Conservation (phyloP, 2,113 vertebrate genomes). For the Leptobrachium ailaonicum region DNA sequence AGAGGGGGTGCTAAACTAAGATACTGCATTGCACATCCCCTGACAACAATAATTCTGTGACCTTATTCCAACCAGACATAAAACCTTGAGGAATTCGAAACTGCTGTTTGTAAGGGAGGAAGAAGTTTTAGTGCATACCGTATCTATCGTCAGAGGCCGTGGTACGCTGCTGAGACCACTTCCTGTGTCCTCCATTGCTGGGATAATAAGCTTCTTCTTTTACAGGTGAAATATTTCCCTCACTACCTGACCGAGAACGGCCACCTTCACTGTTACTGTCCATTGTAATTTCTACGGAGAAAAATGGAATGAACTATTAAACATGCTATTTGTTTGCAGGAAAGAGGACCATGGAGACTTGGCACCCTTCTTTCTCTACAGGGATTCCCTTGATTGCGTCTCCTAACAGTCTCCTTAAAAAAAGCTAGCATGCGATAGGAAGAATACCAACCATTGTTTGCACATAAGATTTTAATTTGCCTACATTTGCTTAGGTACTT, state of each 20-base stretch:
- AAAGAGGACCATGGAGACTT: conserved; percentile 42
- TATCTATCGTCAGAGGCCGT: conserved; percentile 78
- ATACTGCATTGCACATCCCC: not conserved
- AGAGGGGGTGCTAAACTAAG: not conserved
- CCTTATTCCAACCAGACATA: conserved; percentile 7
- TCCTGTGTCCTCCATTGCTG: conserved; percentile 80
- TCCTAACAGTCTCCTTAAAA: not conserved
- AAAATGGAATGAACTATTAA: conserved; percentile 65
- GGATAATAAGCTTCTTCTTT: conserved; percentile 88
- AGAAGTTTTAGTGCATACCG: conserved; percentile 72
- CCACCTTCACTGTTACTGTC: conserved; percentile 88
- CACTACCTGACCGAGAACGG: conserved; percentile 74
- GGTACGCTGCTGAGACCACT: conserved; percentile 75
- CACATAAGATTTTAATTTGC: too few species aligned
- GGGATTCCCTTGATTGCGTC: conserved; percentile 3
- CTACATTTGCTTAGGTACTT: too few species aligned
- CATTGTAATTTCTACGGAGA: conserved; percentile 87
- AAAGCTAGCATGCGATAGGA: too few species aligned
- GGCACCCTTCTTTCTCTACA: conserved; percentile 13
- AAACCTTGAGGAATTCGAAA: conserved; percentile 25
- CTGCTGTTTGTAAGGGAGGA: conserved; percentile 56
- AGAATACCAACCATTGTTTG: too few species aligned
- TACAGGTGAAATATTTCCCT: conserved; percentile 84
- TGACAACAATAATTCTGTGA: not conserved
- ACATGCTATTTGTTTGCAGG: conserved; percentile 42